A percentile compares a stretch with the other conserved stretches of the same genome.
phyloP scores from a whole-genome alignment of 2,113 vertebrate genomes.

The Brienomyrus longianalis region DNA sequence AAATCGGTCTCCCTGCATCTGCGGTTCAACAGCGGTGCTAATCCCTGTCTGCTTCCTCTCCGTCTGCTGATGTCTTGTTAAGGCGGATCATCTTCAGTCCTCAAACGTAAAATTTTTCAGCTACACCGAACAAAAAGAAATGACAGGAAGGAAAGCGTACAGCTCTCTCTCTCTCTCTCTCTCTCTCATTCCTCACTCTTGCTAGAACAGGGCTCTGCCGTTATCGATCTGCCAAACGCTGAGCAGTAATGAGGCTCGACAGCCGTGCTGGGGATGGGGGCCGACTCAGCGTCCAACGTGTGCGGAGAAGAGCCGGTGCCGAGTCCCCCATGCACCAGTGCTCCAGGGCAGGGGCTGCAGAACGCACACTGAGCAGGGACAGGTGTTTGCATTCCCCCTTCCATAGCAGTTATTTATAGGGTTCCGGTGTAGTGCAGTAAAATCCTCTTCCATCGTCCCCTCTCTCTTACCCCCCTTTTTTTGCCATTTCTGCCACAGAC shows the following conservation, averaged over 20 bases:
- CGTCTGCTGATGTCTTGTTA: not conserved
- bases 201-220: constrained; percentile 35
- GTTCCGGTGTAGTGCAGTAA: not conserved
- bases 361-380: constrained; percentile 10
- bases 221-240: constrained; percentile 59
- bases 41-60: not conserved
- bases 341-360: constrained; percentile 24
- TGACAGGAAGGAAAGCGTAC: not conserved
- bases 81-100: not conserved
- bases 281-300: constrained; percentile 31
- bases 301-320: constrained; percentile 36
- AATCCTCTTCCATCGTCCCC: not conserved
- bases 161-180: not conserved
- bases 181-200: not conserved
- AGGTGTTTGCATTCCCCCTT: not conserved
- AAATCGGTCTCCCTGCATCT: not conserved
- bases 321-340: constrained; percentile 37
- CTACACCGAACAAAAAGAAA: not conserved
- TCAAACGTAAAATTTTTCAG: not conserved
- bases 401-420: not conserved
- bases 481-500: not conserved
- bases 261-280: constrained; percentile 47
- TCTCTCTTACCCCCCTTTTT: not conserved
- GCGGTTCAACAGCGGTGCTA: not conserved
- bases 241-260: constrained; percentile 63